These are phyloP conservation scores for Aelia acuminata DNA, from an alignment of 2,888 invertebrate species.

Conservation along the genomic window DNA sequence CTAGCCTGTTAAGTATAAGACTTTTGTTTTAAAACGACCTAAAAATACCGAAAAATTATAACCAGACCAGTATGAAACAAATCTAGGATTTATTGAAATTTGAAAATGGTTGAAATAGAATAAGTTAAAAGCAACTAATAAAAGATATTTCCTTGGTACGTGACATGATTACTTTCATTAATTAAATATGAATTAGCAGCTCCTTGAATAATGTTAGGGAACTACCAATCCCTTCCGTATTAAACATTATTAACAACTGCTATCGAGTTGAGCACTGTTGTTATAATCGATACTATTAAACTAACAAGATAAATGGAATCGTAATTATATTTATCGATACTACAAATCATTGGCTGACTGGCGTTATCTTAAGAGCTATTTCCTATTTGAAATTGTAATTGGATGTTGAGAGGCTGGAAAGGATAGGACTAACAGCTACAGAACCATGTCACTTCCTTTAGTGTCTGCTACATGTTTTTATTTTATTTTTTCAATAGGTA, in stretches of 20 bases:
- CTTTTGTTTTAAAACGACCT: too few relatives aligned
- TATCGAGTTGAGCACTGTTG: not conserved
- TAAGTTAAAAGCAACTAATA: not conserved
- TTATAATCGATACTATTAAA: not conserved
- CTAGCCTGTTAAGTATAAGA: too few relatives aligned
- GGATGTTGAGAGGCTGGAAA: conserved; percentile 15
- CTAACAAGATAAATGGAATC: conserved; percentile 1
- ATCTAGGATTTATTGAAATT: too few relatives aligned
- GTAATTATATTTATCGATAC: conserved; percentile 3
- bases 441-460: conserved; percentile 16
- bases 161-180: not conserved
- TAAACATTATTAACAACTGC: not conserved
- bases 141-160: not conserved
- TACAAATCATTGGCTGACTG: conserved; percentile 6
- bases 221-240: not conserved
- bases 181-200: not conserved
- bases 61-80: too few relatives aligned
- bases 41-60: too few relatives aligned
- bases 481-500: not conserved
- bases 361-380: not conserved
- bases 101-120: too few relatives aligned
- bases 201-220: not conserved
- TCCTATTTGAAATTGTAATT: conserved; percentile 28
- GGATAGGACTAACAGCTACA: not conserved
- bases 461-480: not conserved